Conservation (phyloP, 1,140 invertebrate genomes). For the Schlechtendalia chinensis region DNA sequence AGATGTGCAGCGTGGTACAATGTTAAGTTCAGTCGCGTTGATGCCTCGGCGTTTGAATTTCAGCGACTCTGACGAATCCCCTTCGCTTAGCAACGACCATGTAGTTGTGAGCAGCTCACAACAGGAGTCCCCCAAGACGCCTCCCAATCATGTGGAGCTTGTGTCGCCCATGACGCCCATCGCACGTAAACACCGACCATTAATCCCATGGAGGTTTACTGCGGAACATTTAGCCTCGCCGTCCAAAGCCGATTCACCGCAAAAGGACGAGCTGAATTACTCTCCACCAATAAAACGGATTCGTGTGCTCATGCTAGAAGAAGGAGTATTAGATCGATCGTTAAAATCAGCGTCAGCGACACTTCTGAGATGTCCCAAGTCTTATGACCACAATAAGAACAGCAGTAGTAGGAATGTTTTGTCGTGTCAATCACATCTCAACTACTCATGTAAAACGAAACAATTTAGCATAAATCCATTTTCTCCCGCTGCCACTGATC, state of each 20-base stretch:
- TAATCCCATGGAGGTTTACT: conserved; percentile 15
- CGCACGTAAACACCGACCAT: not conserved
- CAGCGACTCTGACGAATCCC: conserved; percentile 33
- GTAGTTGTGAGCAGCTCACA: not conserved
- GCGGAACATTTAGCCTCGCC: conserved; percentile 31
- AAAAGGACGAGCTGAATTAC: conserved; percentile 23
- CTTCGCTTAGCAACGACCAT: not conserved
- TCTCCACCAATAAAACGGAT: conserved; percentile 35
- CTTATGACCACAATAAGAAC: conserved; percentile 9
- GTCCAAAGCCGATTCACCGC: conserved; percentile 32
- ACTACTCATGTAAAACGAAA: conserved; percentile 14
- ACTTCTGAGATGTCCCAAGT: not conserved
- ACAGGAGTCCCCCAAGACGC: conserved; percentile 25
- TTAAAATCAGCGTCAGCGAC: not conserved
- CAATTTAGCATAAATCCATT: conserved; percentile 38
- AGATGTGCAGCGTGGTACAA: not conserved
- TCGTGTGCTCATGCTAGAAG: conserved; percentile 14
- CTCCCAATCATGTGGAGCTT: conserved; percentile 20
- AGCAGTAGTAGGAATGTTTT: too few relatives aligned
- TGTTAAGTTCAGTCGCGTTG: not conserved
- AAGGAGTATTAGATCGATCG: conserved; percentile 7
- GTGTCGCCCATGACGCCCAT: conserved; percentile 14
- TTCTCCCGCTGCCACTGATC: conserved; percentile 26
- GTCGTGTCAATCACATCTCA: not conserved
- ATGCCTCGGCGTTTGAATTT: conserved; percentile 40